A percentile compares a stretch with the other conserved stretches of the same genome.
Conservation (phyloP, 2,888 invertebrate species). For the Watsonalla cultraria region DNA sequence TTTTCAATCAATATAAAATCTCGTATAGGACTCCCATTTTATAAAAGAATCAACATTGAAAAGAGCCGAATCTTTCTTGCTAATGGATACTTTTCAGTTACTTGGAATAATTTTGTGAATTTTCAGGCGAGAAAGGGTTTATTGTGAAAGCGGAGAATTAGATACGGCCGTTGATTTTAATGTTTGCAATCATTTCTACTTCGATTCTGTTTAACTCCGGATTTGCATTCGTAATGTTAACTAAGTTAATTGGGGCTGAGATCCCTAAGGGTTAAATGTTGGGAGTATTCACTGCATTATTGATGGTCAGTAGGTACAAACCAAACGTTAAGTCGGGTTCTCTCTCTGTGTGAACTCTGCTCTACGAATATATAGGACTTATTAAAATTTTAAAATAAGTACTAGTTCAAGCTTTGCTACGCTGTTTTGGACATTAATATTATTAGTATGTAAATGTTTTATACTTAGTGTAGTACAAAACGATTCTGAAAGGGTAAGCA, state of each 20-base stretch:
- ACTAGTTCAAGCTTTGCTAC: too few species aligned
- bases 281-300: slow-evolving; percentile 43
- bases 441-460: too few species aligned
- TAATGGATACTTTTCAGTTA: slow-evolving; percentile 19
- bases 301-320: slow-evolving; percentile 22
- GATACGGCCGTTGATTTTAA: background rate
- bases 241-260: background rate
- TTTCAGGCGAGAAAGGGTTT: slow-evolving; percentile 5
- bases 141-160: background rate
- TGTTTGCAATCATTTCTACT: background rate
- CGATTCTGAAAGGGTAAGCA: too few species aligned
- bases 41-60: slow-evolving; percentile 4
- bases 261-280: slow-evolving; percentile 11
- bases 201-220: background rate
- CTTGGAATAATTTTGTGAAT: slow-evolving; percentile 16
- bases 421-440: too few species aligned
- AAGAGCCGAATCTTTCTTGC: slow-evolving; percentile 12
- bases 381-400: too few species aligned
- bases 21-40: too few species aligned
- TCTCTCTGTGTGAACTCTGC: background rate
- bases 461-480: too few species aligned
- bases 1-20: too few species aligned
- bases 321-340: background rate
- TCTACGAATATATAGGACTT: background rate
- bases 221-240: background rate